These are phyloP conservation scores for Brachionus rubens DNA, from an alignment of 1,140 invertebrate genomes.

Conservation along the genomic window DNA sequence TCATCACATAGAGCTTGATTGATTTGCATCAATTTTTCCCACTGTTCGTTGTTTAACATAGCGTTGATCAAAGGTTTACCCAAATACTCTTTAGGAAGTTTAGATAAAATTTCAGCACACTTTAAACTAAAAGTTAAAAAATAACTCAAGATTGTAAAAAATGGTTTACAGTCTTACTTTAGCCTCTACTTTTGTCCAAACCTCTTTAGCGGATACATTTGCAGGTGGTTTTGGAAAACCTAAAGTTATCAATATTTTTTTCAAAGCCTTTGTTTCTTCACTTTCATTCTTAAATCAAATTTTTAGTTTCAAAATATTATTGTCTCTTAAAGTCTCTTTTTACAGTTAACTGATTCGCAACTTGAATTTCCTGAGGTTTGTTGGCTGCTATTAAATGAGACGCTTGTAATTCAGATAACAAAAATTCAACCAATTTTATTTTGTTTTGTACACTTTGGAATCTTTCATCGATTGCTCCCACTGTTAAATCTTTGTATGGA, in stretches of 20 bases:
- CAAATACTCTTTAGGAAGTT: slow-evolving; percentile 66
- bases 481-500: not conserved
- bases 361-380: slow-evolving; percentile 11
- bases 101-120: slow-evolving; percentile 64
- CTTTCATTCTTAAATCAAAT: slow-evolving; percentile 40
- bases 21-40: slow-evolving; percentile 70
- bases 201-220: not conserved
- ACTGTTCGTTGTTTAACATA: slow-evolving; percentile 66
- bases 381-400: not conserved
- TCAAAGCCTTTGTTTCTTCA: slow-evolving; percentile 29
- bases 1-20: slow-evolving; percentile 74
- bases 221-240: slow-evolving; percentile 38
- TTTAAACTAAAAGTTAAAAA: not conserved
- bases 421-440: slow-evolving; percentile 42
- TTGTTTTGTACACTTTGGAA: not conserved
- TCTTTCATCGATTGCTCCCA: not conserved
- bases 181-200: slow-evolving; percentile 23
- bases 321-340: too few relatives aligned
- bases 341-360: too few relatives aligned
- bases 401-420: slow-evolving; percentile 32
- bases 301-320: too few relatives aligned
- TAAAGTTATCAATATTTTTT: slow-evolving; percentile 5
- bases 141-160: not conserved
- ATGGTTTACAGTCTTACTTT: not conserved
- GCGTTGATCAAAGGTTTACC: slow-evolving; percentile 62